These are phyloP conservation scores for Epinephelus moara DNA, from an alignment of 2,113 vertebrate genomes.

Conservation along the genomic window DNA sequence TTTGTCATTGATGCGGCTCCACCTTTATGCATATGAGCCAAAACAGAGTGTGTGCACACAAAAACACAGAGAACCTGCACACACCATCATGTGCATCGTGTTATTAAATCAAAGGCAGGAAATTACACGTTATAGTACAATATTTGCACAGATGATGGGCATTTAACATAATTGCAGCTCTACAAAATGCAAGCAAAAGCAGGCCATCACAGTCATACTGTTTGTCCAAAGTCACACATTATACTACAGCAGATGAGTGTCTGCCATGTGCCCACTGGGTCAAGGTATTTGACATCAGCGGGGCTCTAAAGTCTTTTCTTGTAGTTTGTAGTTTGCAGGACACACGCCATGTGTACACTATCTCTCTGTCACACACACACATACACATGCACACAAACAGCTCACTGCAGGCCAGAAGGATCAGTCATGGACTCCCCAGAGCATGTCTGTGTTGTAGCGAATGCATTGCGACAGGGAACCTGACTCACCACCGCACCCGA, in stretches of 20 bases:
- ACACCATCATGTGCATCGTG: background rate
- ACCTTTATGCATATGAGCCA: background rate
- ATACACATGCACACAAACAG: background rate
- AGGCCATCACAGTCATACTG: constrained; percentile 22
- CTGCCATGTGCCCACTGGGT: constrained; percentile 23
- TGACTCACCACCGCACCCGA: constrained; percentile 76
- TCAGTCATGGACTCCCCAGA: constrained; percentile 73
- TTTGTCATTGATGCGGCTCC: background rate
- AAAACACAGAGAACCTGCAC: background rate
- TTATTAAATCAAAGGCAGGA: background rate
- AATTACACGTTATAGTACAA: background rate
- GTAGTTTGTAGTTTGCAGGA: constrained; percentile 22
- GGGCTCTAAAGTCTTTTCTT: constrained; percentile 18
- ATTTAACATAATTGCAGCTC: background rate
- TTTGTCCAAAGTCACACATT: constrained; percentile 25
- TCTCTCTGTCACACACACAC: background rate
- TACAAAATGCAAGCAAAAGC: constrained; percentile 5
- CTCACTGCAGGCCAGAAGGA: constrained; percentile 39
- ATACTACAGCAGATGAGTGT: constrained; percentile 22
- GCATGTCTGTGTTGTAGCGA: constrained; percentile 68
- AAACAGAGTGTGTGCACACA: background rate
- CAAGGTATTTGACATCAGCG: constrained; percentile 34
- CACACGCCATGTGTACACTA: constrained; percentile 13
- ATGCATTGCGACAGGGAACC: constrained; percentile 81
- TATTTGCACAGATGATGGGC: background rate